A percentile compares a stretch with the other conserved stretches of the same genome.
Evolutionary conservation across 2,888 invertebrate genomes (phyloP).

Genomic region (Prosopocoilus inquinatus): DNA sequence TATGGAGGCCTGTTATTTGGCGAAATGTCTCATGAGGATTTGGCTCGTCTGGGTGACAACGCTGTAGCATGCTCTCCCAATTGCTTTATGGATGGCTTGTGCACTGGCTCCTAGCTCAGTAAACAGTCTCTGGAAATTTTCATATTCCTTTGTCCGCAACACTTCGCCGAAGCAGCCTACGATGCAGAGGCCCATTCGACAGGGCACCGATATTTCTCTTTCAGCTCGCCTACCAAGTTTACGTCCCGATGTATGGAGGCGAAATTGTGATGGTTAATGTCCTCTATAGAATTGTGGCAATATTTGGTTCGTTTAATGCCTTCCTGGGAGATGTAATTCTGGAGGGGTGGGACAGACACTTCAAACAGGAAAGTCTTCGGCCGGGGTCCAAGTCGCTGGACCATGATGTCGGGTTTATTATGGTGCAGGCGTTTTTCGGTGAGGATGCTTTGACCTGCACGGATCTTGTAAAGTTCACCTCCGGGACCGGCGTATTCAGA

Average conservation of each 20-base stretch:
- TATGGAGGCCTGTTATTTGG: too few species aligned
- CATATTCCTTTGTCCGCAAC: background rate
- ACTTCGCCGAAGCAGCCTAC: too few species aligned
- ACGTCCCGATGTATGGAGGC: background rate
- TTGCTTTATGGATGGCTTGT: background rate
- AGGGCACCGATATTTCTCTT: too few species aligned
- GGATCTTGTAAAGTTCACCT: background rate
- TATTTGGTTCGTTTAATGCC: constrained; percentile 7
- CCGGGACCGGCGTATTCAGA: background rate
- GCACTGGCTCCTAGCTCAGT: background rate
- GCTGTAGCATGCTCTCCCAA: background rate
- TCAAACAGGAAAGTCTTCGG: constrained; percentile 4
- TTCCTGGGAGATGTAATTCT: constrained; percentile 16
- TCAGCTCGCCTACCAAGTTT: background rate
- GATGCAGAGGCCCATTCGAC: too few species aligned
- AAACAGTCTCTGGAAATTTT: background rate
- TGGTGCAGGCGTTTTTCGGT: constrained; percentile 1
- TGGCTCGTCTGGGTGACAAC: background rate
- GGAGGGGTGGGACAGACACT: constrained; percentile 12
- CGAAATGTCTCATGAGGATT: background rate
- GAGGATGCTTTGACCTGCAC: constrained; percentile 2
- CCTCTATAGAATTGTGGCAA: background rate
- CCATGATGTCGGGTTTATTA: constrained; percentile 9
- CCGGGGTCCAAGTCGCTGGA: background rate
- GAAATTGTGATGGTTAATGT: constrained; percentile 1